A percentile compares a stretch with the other conserved stretches of the same genome.
These are phyloP conservation scores for Xiphias gladius DNA, from an alignment of 2,113 vertebrate genomes.

Conservation along the genomic window DNA sequence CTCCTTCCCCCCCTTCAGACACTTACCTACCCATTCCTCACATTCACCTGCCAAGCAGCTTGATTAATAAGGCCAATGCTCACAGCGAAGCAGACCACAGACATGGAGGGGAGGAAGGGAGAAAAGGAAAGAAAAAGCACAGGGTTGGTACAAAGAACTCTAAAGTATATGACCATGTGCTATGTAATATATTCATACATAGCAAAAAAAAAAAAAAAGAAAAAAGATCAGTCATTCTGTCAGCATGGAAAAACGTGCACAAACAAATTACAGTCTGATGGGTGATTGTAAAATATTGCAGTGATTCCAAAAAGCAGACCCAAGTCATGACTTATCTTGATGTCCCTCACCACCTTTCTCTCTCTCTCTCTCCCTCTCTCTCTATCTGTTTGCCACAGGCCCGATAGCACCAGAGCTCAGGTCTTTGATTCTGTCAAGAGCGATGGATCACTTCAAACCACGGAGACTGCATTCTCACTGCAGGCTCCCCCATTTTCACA, in stretches of 20 bases:
- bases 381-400: constrained; percentile 39
- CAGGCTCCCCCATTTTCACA: neutral
- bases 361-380: constrained; percentile 13
- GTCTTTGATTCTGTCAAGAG: constrained; percentile 37
- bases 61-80: constrained; percentile 76
- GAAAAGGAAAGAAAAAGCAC: neutral
- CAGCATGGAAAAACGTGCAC: neutral
- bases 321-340: constrained; percentile 22
- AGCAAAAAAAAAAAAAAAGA: constrained; percentile 5
- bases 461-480: neutral
- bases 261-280: neutral
- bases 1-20: constrained; percentile 40
- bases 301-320: neutral
- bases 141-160: neutral
- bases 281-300: neutral
- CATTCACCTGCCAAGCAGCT: constrained; percentile 71
- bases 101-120: constrained; percentile 7
- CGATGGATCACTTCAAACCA: constrained; percentile 32
- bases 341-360: neutral
- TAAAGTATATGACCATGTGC: neutral
- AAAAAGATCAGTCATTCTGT: constrained; percentile 26
- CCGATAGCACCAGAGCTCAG: constrained; percentile 6
- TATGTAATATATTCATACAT: constrained; percentile 35
- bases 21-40: constrained; percentile 60
- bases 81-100: constrained; percentile 40